Conservation (phyloP, 2,888 invertebrate genomes). For the Caenorhabditis auriculariae region DNA sequence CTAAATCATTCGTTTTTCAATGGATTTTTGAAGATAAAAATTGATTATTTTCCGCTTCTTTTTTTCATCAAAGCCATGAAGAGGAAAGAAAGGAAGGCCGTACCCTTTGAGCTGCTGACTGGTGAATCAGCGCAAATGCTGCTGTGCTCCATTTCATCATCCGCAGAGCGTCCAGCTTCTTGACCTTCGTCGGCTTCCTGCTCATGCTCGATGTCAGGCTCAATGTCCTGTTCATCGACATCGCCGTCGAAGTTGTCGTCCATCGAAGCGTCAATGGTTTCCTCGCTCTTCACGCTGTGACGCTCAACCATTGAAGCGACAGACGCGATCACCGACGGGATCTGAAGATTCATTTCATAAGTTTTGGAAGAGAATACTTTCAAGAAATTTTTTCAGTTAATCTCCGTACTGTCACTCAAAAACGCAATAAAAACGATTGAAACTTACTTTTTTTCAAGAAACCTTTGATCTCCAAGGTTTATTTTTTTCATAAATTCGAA, state of each 20-base stretch:
- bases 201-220: conserved; percentile 8
- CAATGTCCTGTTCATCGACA: conserved; percentile 2
- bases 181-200: conserved; percentile 4
- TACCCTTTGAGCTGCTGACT: conserved; percentile 28
- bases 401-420: too few relatives aligned
- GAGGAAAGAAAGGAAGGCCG: background rate
- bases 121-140: conserved; percentile 30
- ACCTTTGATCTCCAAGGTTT: too few relatives aligned
- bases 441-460: too few relatives aligned
- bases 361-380: too few relatives aligned
- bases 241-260: conserved; percentile 20
- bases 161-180: conserved; percentile 10
- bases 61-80: background rate
- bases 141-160: conserved; percentile 36
- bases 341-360: too few relatives aligned
- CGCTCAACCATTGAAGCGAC: too few relatives aligned
- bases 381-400: too few relatives aligned
- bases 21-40: background rate
- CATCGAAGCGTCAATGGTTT: conserved; percentile 9
- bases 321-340: too few relatives aligned
- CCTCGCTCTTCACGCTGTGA: background rate
- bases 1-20: too few relatives aligned
- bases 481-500: too few relatives aligned
- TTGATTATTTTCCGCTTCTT: background rate
- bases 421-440: too few relatives aligned